Conservation (phyloP, 1,140 invertebrate species). For the Pentalonia nigronervosa region DNA sequence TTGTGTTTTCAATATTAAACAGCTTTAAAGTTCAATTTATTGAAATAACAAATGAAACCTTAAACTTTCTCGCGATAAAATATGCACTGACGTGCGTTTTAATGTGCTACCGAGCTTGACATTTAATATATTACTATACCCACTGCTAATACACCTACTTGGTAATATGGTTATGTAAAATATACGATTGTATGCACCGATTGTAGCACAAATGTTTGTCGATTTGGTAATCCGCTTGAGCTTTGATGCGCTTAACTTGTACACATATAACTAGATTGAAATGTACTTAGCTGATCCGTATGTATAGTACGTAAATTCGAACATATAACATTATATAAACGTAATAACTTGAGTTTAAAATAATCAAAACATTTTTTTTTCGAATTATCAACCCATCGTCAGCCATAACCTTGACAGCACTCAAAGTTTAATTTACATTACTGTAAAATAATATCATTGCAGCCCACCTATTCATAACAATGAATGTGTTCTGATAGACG, state of each 20-base stretch:
- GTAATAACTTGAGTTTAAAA: not conserved
- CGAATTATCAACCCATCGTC: not conserved
- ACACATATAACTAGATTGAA: not conserved
- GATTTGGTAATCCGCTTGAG: not conserved
- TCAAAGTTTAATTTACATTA: not conserved
- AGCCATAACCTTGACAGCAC: not conserved
- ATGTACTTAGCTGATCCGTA: not conserved
- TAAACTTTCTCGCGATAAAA: not conserved
- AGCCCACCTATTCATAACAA: not conserved
- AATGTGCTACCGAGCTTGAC: not conserved
- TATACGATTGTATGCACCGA: not conserved
- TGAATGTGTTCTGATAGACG: not conserved
- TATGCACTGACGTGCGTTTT: not conserved
- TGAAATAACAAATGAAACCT: not conserved
- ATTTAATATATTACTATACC: not conserved
- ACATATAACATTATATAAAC: not conserved
- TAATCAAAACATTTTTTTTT: not conserved
- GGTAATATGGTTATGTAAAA: not conserved
- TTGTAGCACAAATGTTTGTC: not conserved
- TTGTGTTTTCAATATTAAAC: not conserved
- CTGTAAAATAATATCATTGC: not conserved
- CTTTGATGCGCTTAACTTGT: not conserved
- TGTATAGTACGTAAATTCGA: not conserved
- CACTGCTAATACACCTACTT: not conserved
- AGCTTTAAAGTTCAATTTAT: not conserved